Evolutionary conservation across 2,888 invertebrate species (phyloP).

Genomic region (Parapristionchus giblindavisi): DNA sequence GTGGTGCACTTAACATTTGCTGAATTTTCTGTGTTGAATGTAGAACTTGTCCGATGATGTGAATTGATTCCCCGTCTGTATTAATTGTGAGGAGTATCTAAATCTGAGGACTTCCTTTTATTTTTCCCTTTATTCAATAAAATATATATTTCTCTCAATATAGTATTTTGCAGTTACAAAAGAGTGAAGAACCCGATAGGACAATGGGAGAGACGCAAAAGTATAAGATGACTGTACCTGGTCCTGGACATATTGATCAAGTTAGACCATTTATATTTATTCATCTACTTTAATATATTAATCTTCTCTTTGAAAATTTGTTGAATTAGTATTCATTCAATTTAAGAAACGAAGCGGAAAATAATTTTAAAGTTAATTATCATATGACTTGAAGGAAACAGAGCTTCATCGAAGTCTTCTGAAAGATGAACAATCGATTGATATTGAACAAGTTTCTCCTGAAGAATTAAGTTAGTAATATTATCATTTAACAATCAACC

Average conservation of each 20-base stretch:
- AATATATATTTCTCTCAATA: background rate
- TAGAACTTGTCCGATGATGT: too few relatives aligned
- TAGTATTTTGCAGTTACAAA: background rate
- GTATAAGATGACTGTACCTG: conserved; percentile 55
- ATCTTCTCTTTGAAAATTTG: background rate
- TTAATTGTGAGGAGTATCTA: too few relatives aligned
- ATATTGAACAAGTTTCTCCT: conserved; percentile 13
- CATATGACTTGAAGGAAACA: conserved; percentile 5
- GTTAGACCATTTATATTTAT: conserved; percentile 1
- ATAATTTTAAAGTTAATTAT: background rate
- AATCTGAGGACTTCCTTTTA: too few relatives aligned
- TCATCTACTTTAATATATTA: background rate
- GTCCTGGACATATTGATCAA: conserved; percentile 30
- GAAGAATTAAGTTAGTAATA: background rate
- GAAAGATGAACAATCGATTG: background rate
- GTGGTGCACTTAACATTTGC: too few relatives aligned
- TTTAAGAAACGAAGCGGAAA: background rate
- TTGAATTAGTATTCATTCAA: too few relatives aligned
- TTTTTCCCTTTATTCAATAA: too few relatives aligned
- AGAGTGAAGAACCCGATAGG: conserved; percentile 44
- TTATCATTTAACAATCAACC: background rate
- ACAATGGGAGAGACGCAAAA: conserved; percentile 67
- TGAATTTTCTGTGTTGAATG: too few relatives aligned
- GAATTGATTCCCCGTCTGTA: too few relatives aligned
- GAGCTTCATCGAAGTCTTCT: conserved; percentile 31